Evolutionary conservation across 2,113 vertebrate species (phyloP), one percentile per base, ranked within the genome.

Genomic region (Mormyrus lacerda): DNA sequence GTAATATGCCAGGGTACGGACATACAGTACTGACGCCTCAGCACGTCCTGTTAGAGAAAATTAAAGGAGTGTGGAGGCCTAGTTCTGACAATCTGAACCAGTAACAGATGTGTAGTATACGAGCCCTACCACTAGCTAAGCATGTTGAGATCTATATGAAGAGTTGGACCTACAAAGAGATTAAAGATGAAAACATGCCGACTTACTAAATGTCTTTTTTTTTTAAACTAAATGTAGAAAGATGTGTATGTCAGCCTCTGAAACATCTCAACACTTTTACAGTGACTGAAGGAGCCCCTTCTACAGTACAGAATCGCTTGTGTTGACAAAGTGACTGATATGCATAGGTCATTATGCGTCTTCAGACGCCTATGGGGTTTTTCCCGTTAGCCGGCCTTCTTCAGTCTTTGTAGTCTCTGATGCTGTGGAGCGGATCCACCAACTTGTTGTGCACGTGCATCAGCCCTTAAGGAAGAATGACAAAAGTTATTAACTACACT

Each of bases 391-490:
- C 4, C 55, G 5, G 4, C 27, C 9, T 27, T 51, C 35, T 85
- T 97, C 95, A 97, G 39, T 97, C 95, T 91, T 94, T 93, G 89
- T 92, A 92, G 92, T 94, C 95, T 94, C 97, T 97, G 94, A 97
- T 96, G 95, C 95, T 97, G 95, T 93, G 93, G 85, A 96, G 93
- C 83, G 97, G 97, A 65, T 98, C 97, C 94, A 98, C 97, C 93
- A 97, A 95, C 91, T 97, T 99, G 94, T 99, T 99, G 95, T 99
- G 98, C 91, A 99, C 97, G 84, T 97, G 95, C 97, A 99, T 98
- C 95, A 99, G 95, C 90, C 98, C 98, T 99, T 84, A 21, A 1
- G 51, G 19, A 76, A 83, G 42, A 89, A 89, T 58, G 27, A 51
- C 3, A 87, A n/a, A n/a, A n/a, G n/a, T n/a, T 7, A 82, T 3